Evolutionary conservation across 2,888 invertebrate species (phyloP).

Genomic region (Caenorhabditis zanzibari): DNA sequence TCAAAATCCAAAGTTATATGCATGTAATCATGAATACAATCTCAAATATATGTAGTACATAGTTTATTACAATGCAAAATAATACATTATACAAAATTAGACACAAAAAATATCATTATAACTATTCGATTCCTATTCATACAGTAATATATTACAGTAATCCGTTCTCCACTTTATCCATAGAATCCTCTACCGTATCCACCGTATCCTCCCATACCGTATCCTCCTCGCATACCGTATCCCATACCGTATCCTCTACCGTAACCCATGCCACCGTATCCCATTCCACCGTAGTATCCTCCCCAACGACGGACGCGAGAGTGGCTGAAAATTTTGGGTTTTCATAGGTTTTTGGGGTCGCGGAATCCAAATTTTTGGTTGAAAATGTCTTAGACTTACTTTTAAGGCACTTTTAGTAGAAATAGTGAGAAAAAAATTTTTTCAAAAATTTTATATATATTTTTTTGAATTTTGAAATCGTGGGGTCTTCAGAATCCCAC

Average conservation of each 20-base stretch:
- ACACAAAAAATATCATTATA: too few relatives aligned
- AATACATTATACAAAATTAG: not conserved
- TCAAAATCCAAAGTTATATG: too few relatives aligned
- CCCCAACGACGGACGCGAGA: constrained; percentile 13
- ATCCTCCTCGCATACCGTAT: constrained; percentile 13
- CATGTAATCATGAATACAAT: too few relatives aligned
- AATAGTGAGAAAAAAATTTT: too few relatives aligned
- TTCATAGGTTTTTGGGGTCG: not conserved
- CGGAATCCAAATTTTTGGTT: too few relatives aligned
- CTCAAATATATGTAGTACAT: too few relatives aligned
- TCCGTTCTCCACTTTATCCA: not conserved
- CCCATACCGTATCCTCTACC: constrained; percentile 19
- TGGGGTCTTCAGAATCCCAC: too few relatives aligned
- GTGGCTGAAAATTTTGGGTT: not conserved
- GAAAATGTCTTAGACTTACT: not conserved
- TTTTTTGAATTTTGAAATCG: too few relatives aligned
- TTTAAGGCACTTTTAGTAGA: too few relatives aligned
- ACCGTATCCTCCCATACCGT: constrained; percentile 7
- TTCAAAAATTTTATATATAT: too few relatives aligned
- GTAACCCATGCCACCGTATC: constrained; percentile 25
- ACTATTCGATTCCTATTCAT: too few relatives aligned
- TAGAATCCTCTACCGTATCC: not conserved
- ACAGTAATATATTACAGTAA: constrained; percentile 2
- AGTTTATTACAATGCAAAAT: too few relatives aligned
- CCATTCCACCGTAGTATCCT: constrained; percentile 16